phyloP scores from a whole-genome alignment of 2,797 vertebrate species.

The Lepus oiostolus region DNA sequence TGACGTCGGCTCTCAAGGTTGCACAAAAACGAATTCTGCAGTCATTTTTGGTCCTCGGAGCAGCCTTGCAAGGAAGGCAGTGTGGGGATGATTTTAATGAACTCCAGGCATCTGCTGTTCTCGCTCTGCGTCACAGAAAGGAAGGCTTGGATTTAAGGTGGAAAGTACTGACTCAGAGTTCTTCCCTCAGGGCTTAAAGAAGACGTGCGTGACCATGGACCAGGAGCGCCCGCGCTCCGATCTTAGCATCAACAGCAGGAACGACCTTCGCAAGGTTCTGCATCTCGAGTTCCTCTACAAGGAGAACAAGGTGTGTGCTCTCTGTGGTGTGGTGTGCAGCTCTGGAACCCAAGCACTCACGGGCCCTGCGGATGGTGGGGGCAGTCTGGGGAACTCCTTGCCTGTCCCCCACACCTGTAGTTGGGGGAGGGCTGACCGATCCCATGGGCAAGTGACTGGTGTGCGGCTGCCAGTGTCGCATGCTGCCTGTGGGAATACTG shows the following conservation, averaged over 20 bases:
- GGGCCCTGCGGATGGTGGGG: background rate
- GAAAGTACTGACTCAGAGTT: background rate
- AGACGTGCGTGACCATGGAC: slow-evolving; percentile 94
- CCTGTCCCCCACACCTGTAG: background rate
- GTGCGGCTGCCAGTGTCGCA: fast-evolving
- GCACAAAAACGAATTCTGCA: slow-evolving; percentile 23
- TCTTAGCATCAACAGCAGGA: slow-evolving; percentile 95
- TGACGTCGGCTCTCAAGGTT: slow-evolving; percentile 9
- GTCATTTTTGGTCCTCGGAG: background rate
- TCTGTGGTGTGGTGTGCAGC: fast-evolving
- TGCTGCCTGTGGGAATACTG: fast-evolving
- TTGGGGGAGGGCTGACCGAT: background rate
- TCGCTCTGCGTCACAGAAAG: background rate
- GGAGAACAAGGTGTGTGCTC: slow-evolving; percentile 92
- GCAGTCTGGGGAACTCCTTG: background rate
- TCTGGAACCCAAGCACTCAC: background rate
- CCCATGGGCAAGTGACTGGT: too few relatives aligned
- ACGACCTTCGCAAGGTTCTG: slow-evolving; percentile 91
- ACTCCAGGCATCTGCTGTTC: slow-evolving; percentile 1
- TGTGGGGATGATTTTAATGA: background rate
- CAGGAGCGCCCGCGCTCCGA: slow-evolving; percentile 94
- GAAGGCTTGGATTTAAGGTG: slow-evolving; percentile 62
- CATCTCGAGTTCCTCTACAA: slow-evolving; percentile 93
- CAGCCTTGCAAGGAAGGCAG: background rate
- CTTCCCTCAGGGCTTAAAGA: slow-evolving; percentile 93